Evolutionary conservation across 2,113 vertebrate species (phyloP), one percentile per base, ranked within the genome.

Genomic region (Sinocyclocheilus grahami): DNA sequence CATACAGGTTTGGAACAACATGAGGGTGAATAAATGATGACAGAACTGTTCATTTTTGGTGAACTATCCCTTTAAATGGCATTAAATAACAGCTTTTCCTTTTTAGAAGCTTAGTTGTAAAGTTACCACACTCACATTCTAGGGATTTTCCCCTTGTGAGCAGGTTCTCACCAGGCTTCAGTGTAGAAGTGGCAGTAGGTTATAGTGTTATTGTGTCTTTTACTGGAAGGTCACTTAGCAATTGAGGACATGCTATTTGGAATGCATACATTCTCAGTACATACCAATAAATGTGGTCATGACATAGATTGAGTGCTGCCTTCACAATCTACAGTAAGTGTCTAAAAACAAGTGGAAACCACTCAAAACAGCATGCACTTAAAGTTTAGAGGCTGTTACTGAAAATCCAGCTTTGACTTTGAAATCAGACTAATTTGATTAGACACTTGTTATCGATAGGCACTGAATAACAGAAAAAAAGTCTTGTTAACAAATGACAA

Each of bases 121-220:
- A 86, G 80, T 89, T 86, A 87, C 77, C 74, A 75, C 55, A 48
- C 27, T 85, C 75, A 69, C 82, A 85, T 63, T 87, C 58, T 72
- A 81, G 30, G 84, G 83, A 74, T 77, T 80, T 72, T 78, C 20
- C 39, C 24, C 33, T 84, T 22, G 20, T 81, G 55, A 24, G 53
- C 72, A 46, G 51, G 39, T 85, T 90, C 74, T 82, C 78, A 88
- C 82, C 55, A 75, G 63, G 63, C 72, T 85, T 83, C 42, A 20
- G 27, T 37, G 65, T 82, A 82, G 85, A 89, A 82, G 48, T 80
- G 16, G 60, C 18, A 55, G 2, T 39, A 65, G 75, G 69, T 65
- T 72, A 87, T 75, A 75, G n/a, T 62, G 71, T 79, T 33, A 82
- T 39, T 67, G 30, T 33, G 42, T 30, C 5, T 83, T 30, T 11